Conservation (phyloP, 1,140 invertebrate species). For the Macrotrachela quadricornifera region DNA sequence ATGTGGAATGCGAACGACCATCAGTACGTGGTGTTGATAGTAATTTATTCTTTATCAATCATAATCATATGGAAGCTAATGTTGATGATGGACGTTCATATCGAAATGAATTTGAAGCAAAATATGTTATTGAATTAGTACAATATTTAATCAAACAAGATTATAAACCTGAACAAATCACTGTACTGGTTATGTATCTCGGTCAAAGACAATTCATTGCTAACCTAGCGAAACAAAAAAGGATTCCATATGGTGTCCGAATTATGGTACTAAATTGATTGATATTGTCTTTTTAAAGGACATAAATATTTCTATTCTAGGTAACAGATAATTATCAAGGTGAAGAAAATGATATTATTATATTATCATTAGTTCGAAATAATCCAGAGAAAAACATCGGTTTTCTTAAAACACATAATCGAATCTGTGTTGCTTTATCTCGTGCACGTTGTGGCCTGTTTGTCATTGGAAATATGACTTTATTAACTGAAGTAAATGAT, state of each 20-base stretch:
- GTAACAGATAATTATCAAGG: conserved; percentile 42
- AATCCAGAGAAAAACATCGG: conserved; percentile 44
- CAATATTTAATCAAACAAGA: conserved; percentile 25
- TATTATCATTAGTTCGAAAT: conserved; percentile 58
- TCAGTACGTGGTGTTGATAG: conserved; percentile 20
- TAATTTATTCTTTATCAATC: conserved; percentile 27
- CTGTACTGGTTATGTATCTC: conserved; percentile 27
- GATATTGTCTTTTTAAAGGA: too few relatives aligned
- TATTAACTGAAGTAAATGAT: conserved; percentile 27
- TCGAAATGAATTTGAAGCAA: conserved; percentile 23
- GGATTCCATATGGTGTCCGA: neutral
- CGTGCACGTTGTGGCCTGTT: conserved; percentile 49
- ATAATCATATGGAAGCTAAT: conserved; percentile 16
- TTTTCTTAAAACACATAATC: conserved; percentile 49
- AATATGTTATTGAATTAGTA: conserved; percentile 18
- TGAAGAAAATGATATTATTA: conserved; percentile 58
- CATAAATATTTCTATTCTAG: too few relatives aligned
- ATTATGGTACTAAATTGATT: too few relatives aligned
- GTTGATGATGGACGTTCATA: conserved; percentile 21
- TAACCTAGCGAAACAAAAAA: conserved; percentile 11
- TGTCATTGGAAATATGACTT: conserved; percentile 44
- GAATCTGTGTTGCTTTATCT: conserved; percentile 61
- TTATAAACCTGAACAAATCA: conserved; percentile 21
- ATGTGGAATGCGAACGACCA: conserved; percentile 15
- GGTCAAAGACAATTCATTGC: conserved; percentile 45